Evolutionary conservation across 2,113 vertebrate genomes (phyloP), one percentile per base, ranked within the genome.

Genomic region (Typhlomys cinereus): DNA sequence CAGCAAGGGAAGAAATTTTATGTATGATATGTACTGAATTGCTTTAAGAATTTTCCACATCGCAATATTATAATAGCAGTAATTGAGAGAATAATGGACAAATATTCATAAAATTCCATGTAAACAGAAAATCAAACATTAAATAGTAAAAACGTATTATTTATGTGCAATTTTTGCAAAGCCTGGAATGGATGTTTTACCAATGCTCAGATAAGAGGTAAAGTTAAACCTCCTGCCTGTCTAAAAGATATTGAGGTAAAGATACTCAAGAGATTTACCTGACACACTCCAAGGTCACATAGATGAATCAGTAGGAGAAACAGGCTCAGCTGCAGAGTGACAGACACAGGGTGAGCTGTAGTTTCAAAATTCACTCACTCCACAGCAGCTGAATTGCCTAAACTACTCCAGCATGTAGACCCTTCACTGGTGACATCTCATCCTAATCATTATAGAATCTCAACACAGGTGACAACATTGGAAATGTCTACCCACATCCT

Each of bases 221-320:
- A 85, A 90, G 81, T 84, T 90, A 95, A 95, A 89, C 29, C 17
- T 41, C 27, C 31, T 83, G 31, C 34, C 44, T 64, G 1, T 64
- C 88, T 91, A 54, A 85, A 84, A 94, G 34, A 12, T 71, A 36
- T 12, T 20, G 10, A 39, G 54, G 34, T 82, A 87, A 67, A 93
- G 34, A 57, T 62, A 76, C 10, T 52, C 27, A 0, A 0, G 36
- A 73, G 29, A 73, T 87, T 82, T 82, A 86, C 52, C 18, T 82
- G 86, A 89, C 83, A 89, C 81, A 90, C 75, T 78, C 73, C 90
- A 96, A 95, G 93, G 80, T 92, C 91, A 82, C 73, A 52, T 3
- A 74, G 84, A 70, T 82, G 41, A 95, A 13, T 88, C 59, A 48
- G 61, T 80, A 50, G 52, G 34, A 95, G 31, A 91, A 69, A 96